Conservation (phyloP, 2,888 invertebrate genomes). For the Ptychoptera albimana region DNA sequence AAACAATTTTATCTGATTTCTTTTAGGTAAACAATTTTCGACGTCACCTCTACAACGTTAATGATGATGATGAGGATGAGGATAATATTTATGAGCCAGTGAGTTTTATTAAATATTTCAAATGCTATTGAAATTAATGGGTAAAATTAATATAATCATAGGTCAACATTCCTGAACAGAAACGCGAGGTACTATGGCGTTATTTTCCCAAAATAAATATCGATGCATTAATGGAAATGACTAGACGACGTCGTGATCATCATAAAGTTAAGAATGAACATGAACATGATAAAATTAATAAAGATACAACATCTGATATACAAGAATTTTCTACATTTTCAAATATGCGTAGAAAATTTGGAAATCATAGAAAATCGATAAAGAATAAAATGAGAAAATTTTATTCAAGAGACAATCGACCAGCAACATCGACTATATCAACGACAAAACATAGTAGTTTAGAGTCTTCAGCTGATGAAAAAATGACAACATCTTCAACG, state of each 20-base stretch:
- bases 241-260: conserved; percentile 6
- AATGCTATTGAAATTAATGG: not conserved
- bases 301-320: not conserved
- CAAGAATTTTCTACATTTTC: conserved; percentile 14
- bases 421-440: too few species aligned
- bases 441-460: too few species aligned
- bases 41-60: too few species aligned
- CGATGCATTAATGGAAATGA: conserved; percentile 16
- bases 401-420: conserved; percentile 11
- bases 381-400: conserved; percentile 18
- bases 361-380: conserved; percentile 19
- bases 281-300: not conserved
- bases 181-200: conserved; percentile 15
- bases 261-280: not conserved
- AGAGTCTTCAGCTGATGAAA: too few species aligned
- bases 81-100: conserved; percentile 24
- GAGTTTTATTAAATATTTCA: conserved; percentile 6
- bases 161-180: conserved; percentile 6
- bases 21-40: too few species aligned
- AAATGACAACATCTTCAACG: too few species aligned
- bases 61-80: conserved; percentile 9
- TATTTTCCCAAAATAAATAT: conserved; percentile 18
- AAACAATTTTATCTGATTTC: too few species aligned
- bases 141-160: not conserved
- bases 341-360: conserved; percentile 17